Conservation (phyloP, 2,113 vertebrate genomes). For the Odontophorus gujanensis region DNA sequence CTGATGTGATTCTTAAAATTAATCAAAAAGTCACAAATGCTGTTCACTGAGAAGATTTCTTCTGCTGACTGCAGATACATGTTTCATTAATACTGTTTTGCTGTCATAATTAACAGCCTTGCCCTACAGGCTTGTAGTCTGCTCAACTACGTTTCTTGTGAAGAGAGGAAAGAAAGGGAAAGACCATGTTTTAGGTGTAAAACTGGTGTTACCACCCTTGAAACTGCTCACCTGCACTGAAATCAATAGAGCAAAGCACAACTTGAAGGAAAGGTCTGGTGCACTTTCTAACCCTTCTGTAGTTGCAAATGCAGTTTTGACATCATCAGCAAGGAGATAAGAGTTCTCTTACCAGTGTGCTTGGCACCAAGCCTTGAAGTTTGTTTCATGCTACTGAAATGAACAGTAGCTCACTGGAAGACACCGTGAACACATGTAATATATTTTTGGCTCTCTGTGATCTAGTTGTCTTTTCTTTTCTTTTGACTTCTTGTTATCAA, state of each 20-base stretch:
- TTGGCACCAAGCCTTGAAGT: neutral
- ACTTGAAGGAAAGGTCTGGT: neutral
- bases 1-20: neutral
- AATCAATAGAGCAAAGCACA: neutral
- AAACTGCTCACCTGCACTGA: neutral
- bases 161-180: neutral
- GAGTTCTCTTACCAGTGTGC: neutral
- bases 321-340: neutral
- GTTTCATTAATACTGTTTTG: neutral
- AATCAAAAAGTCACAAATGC: neutral
- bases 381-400: neutral
- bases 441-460: neutral
- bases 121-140: neutral
- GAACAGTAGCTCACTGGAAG: neutral
- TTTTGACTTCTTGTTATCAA: neutral
- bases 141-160: neutral
- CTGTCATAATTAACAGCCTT: neutral
- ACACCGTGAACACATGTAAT: neutral
- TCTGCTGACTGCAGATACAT: neutral
- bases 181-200: neutral
- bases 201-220: neutral
- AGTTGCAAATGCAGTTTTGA: neutral
- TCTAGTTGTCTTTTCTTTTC: neutral
- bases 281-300: neutral
- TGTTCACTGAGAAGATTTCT: neutral